phyloP scores from a whole-genome alignment of 2,113 vertebrate genomes.

The Pseudorectes ferrugineus region DNA sequence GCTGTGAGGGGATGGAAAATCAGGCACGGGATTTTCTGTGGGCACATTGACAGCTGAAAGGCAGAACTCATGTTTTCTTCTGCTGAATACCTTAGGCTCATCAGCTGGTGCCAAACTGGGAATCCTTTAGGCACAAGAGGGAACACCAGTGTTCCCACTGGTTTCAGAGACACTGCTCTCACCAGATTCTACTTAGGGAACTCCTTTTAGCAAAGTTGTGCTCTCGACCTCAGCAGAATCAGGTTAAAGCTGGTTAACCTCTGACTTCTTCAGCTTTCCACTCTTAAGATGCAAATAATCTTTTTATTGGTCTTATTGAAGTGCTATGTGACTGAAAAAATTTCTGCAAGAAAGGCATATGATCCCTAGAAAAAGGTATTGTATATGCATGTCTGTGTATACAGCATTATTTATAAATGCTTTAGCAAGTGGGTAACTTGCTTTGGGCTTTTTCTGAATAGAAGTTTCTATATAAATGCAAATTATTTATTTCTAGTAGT shows the following conservation, averaged over 20 bases:
- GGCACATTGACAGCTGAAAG: neutral
- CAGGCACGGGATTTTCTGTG: neutral
- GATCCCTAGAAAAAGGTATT: neutral
- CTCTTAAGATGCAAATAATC: neutral
- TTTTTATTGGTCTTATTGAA: neutral
- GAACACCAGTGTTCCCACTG: neutral
- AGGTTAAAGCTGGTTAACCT: neutral
- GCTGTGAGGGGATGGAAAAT: neutral
- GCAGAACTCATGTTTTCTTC: neutral
- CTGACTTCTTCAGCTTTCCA: neutral
- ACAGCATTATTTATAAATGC: constrained; percentile 38
- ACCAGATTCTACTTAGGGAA: accelerated
- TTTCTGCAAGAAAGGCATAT: neutral
- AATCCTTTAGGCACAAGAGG: neutral
- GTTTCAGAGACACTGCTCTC: neutral
- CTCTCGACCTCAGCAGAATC: neutral
- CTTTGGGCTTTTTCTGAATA: constrained; percentile 36
- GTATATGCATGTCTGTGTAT: neutral
- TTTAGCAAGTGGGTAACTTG: constrained; percentile 28
- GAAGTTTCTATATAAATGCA: constrained; percentile 49
- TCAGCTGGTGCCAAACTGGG: neutral
- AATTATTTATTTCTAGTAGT: constrained; percentile 55
- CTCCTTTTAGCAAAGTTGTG: neutral
- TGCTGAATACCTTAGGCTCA: neutral
- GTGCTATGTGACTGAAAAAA: neutral